phyloP scores from a whole-genome alignment of 2,888 invertebrate genomes.

The Eudasyphora cyanicolor region DNA sequence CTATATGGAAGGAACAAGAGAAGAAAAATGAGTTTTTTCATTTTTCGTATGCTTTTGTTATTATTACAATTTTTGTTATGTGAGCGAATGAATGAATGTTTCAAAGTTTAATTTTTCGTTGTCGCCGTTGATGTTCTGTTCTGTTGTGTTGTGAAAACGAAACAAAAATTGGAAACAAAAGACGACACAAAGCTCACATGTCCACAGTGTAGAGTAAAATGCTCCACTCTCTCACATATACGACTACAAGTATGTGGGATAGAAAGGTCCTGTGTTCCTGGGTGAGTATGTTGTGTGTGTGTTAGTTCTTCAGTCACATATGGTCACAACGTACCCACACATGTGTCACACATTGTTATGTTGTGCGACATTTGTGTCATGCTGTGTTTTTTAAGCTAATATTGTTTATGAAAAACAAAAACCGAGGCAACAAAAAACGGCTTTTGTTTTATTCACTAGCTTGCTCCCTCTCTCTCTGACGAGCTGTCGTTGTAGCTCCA shows the following conservation, averaged over 20 bases:
- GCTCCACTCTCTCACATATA: constrained; percentile 16
- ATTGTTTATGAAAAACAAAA: constrained; percentile 42
- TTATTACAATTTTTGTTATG: constrained; percentile 39
- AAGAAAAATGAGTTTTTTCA: no score
- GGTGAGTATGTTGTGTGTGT: not conserved
- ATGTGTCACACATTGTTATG: constrained; percentile 61
- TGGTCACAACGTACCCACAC: constrained; percentile 41
- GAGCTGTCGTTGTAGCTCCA: no score
- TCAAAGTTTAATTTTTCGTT: constrained; percentile 27
- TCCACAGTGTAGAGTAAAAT: constrained; percentile 18
- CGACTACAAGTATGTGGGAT: not conserved
- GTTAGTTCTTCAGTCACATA: constrained; percentile 30
- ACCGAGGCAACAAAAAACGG: no score
- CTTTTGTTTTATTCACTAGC: constrained; percentile 12
- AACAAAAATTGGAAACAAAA: not conserved
- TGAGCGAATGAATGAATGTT: not conserved
- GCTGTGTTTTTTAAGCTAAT: constrained; percentile 64
- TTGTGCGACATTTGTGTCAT: constrained; percentile 61
- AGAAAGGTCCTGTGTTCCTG: no score
- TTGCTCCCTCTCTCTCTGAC: not conserved
- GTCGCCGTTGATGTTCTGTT: not conserved
- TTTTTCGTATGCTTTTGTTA: constrained; percentile 42
- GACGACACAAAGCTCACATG: not conserved
- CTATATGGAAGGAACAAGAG: no score
- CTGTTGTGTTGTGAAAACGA: not conserved